Evolutionary conservation across 2,888 invertebrate genomes (phyloP).

Genomic region (Caprella mutica): DNA sequence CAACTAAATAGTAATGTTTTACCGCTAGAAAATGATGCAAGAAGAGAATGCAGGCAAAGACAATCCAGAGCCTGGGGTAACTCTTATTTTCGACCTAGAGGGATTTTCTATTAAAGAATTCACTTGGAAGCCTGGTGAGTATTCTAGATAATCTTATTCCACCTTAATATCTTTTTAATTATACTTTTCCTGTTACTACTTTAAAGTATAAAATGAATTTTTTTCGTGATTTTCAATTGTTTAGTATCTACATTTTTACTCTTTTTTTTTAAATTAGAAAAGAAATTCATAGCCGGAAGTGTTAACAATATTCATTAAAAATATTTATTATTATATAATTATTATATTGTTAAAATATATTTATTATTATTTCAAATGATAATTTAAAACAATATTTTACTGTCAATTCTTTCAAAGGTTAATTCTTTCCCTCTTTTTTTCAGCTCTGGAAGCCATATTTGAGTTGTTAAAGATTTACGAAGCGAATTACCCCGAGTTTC

Average conservation of each 20-base stretch:
- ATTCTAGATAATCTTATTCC: slow-evolving; percentile 6
- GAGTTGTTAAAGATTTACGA: slow-evolving; percentile 73
- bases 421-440: slow-evolving; percentile 36
- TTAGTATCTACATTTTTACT: too few relatives aligned
- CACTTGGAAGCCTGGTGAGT: slow-evolving; percentile 68
- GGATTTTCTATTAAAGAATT: slow-evolving; percentile 40
- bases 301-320: not conserved
- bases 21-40: slow-evolving; percentile 37
- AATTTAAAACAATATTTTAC: too few relatives aligned
- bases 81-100: slow-evolving; percentile 43
- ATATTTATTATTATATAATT: too few relatives aligned
- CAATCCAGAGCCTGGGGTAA: slow-evolving; percentile 39
- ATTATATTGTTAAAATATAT: too few relatives aligned
- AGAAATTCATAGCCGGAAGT: not conserved
- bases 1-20: not conserved
- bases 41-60: slow-evolving; percentile 39
- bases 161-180: too few relatives aligned
- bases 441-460: slow-evolving; percentile 68
- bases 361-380: too few relatives aligned
- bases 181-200: too few relatives aligned
- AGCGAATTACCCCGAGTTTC: slow-evolving; percentile 82
- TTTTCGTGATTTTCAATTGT: too few relatives aligned
- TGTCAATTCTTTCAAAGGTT: too few relatives aligned
- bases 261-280: not conserved
- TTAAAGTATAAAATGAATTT: too few relatives aligned